Percentiles rank a stretch among this genome's conserved stretches.
phyloP scores from a whole-genome alignment of 53 echinoderm and acorn worm genomes.

The Stichopus horrens region DNA sequence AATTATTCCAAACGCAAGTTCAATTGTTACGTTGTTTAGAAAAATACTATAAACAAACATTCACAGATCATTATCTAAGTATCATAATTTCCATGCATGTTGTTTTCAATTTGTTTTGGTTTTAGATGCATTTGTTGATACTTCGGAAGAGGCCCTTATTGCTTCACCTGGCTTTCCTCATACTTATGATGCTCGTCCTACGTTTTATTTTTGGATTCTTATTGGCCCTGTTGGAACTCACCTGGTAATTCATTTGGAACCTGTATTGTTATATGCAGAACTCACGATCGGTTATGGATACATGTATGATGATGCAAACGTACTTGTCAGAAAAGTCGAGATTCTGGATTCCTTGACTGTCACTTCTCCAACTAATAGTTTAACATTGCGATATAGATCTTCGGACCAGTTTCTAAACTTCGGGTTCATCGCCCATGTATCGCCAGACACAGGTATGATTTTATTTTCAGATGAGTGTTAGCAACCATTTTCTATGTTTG shows the following conservation, averaged over 20 bases:
- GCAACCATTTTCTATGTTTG: too few relatives aligned
- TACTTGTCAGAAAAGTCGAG: neutral
- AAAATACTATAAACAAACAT: too few relatives aligned
- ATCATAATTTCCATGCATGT: too few relatives aligned
- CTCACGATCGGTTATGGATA: neutral
- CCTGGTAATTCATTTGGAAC: neutral
- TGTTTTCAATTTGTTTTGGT: neutral
- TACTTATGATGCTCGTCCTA: neutral
- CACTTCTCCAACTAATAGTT: neutral
- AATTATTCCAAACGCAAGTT: too few relatives aligned
- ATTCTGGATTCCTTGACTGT: neutral
- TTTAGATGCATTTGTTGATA: conserved; percentile 6
- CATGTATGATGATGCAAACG: neutral
- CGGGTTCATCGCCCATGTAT: neutral
- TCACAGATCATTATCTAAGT: too few relatives aligned
- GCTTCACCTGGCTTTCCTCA: neutral
- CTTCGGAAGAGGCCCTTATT: neutral
- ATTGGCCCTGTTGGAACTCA: neutral
- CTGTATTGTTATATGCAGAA: neutral
- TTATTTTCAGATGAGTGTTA: too few relatives aligned
- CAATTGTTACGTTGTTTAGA: too few relatives aligned
- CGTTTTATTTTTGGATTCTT: neutral
- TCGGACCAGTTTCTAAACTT: neutral
- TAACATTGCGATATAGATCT: neutral
- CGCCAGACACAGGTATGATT: neutral